Conservation (phyloP, 1,140 invertebrate genomes). For the Drosophila equinoxialis region DNA sequence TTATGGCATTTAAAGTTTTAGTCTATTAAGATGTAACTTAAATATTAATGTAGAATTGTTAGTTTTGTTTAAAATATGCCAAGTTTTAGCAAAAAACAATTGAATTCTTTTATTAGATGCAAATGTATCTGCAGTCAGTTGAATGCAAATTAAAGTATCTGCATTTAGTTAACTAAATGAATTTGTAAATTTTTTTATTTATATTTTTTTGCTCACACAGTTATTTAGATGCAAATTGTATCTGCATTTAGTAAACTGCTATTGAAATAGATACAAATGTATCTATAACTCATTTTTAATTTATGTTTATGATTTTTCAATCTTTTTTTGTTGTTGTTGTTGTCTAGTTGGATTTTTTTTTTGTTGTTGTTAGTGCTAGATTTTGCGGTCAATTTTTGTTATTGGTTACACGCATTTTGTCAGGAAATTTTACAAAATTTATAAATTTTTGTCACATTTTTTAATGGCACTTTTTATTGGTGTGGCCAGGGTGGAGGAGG, state of each 20-base stretch:
- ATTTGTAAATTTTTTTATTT: too few relatives aligned
- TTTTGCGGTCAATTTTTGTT: conserved; percentile 7
- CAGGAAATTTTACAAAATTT: conserved; percentile 12
- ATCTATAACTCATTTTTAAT: conserved; percentile 7
- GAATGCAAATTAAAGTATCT: conserved; percentile 4
- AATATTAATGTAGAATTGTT: too few relatives aligned
- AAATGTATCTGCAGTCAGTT: not conserved
- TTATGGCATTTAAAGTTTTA: too few relatives aligned
- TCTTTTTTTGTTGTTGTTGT: not conserved
- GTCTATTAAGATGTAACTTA: too few relatives aligned
- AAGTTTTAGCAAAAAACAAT: too few relatives aligned
- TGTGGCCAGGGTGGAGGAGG: not conserved
- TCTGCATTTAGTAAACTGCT: conserved; percentile 1
- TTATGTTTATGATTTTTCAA: conserved; percentile 1
- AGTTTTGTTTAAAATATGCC: too few relatives aligned
- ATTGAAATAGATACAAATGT: conserved; percentile 1
- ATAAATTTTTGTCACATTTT: conserved; percentile 42
- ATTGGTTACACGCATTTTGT: conserved; percentile 8
- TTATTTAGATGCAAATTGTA: conserved; percentile 4
- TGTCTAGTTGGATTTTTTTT: not conserved
- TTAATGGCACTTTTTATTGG: conserved; percentile 64
- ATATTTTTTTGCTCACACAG: not conserved
- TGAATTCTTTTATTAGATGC: too few relatives aligned
- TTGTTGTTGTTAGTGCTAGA: not conserved
- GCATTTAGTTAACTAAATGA: not conserved